These are phyloP conservation scores for Scelioninae gen. 1 DNA, from an alignment of 2,888 invertebrate genomes.

Conservation along the genomic window DNA sequence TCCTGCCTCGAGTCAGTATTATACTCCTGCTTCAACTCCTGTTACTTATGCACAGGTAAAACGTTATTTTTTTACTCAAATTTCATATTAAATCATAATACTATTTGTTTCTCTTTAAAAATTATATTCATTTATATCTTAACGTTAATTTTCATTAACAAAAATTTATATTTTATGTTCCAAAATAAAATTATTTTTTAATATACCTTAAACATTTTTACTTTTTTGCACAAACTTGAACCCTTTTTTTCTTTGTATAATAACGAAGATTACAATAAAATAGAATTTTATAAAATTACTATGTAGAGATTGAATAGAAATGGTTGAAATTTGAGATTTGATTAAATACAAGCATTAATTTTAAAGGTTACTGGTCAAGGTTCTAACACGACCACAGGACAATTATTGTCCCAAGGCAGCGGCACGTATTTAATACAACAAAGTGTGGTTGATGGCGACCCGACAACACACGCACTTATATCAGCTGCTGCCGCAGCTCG, in stretches of 20 bases:
- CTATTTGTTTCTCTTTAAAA: no score
- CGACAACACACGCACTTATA: slow-evolving; percentile 85
- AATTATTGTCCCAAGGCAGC: slow-evolving; percentile 83
- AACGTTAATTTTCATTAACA: no score
- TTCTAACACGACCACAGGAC: slow-evolving; percentile 82
- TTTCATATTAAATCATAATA: no score
- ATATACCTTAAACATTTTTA: no score
- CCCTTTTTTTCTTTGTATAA: no score
- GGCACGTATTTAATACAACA: slow-evolving; percentile 89
- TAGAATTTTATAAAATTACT: not conserved
- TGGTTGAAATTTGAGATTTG: not conserved
- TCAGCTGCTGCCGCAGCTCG: slow-evolving; percentile 86
- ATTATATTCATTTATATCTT: no score
- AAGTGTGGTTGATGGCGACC: slow-evolving; percentile 88
- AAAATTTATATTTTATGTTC: no score
- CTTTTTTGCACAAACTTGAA: no score
- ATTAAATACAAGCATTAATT: slow-evolving; percentile 7
- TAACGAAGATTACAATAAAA: no score
- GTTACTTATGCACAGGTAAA: slow-evolving; percentile 88
- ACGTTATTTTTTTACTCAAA: not conserved
- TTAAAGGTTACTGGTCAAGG: slow-evolving; percentile 82
- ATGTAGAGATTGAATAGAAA: no score
- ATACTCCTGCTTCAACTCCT: slow-evolving; percentile 87
- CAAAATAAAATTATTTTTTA: no score
- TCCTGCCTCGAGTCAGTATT: slow-evolving; percentile 89